Evolutionary conservation across 2,888 invertebrate genomes (phyloP), one percentile per base, ranked within the genome.

Genomic region (Mylabris sibirica): DNA sequence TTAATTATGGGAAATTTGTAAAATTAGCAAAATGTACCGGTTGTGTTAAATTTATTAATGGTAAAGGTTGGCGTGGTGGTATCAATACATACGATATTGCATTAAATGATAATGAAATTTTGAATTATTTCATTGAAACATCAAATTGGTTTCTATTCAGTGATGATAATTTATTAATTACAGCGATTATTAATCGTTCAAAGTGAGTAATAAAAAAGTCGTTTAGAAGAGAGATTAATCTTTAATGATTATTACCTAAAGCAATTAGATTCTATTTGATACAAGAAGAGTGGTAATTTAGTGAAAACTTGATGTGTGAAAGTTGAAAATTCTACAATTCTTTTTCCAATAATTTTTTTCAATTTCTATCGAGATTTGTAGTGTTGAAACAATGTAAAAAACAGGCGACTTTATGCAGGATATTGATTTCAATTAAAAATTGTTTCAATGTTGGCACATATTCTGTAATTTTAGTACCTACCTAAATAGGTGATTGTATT

Each of bases 81-180:
- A 65, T 74, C 11, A 63, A 75, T 26, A 78, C 79, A 44, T 69
- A 78, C 57, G 77, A 80, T 59, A 72, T 76, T 4, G 74, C 73
- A 11, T 62, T 80, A 44, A 74, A 74, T 20, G 79, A 80, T 57
- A 64, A 72, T 1, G 78, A 77, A 64, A 76, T 79, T 24, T 70
- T 81, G 65, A 75, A 76, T 60, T 80, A 80, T 71, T 76, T 81
- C 24, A 69, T 82, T 24, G 82, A 82, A 72, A 80, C 79, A 17
- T 80, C 81, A 1, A 82, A 82, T 71, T 82, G 82, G 82, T 82
- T 82, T 64, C 71, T 82, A 57, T 82, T 82, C 70, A 76, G 78
- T 66, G 78, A 77, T 62, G 74, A 77, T 35, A 75, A 79, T 60
- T 67, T 70, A 24, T 41, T 78, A 59, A 65, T 79, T 17, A 75